Base-by-base conservation (phyloP, 2,797 vertebrate genomes). In the Aythya fuligula region DNA sequence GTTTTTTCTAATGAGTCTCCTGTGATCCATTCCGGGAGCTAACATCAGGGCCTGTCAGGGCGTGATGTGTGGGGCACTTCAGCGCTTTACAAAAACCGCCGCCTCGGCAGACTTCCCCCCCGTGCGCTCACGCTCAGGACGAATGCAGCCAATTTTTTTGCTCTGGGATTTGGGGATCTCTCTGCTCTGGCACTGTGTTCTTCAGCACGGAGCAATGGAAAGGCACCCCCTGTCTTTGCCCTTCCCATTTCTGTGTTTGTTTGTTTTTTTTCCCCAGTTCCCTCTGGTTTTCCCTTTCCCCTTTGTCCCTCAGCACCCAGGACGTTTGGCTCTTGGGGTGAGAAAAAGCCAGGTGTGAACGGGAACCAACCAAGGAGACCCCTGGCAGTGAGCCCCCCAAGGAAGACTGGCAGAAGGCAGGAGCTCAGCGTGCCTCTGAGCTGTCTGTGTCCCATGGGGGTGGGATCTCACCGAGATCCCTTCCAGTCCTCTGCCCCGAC, bases 1-100 rank as follows among this genome's bases (percentile, higher is more conserved):
- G 98, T 98, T 98, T 98, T 98, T 98, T 98, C 98, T 98, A 98
- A 98, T 98, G 98, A 98, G 97, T 98, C 98, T 98, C 98, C 96
- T 98, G 98, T 98, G 98, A 98, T 98, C 98, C 98, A 98, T 98
- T 98, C 97, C 94, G 94, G 98, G 97, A 98, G 97, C 98, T 98
- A 98, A 98, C 98, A 98, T 98, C 98, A 98, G 98, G 98, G 97
- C 98, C 98, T 98, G 98, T 98, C 98, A 98, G 97, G 96, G 97
- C 94, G 95, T 98, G 98, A 98, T 98, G 97, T 98, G 98, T 98
- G 97, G 98, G 97, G 97, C 97, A 98, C 97, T 98, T 98, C 97
- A 98, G 96, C 21, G 80, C 97, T 98, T 98, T 97, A 98, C 98
- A 98, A 98, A 98, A 98, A 98, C 97, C 98, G 97, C 98, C 97